phyloP scores from a whole-genome alignment of 2,113 vertebrate species.

The sheep (Ovis aries) region ARS-UI_Ramb_v3.0 NC_056066.1:54672501-54673000 shows the following conservation, averaged over 20 bases:
- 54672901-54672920: background rate
- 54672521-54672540: background rate
- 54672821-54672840: background rate
- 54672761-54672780: background rate
- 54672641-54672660: background rate
- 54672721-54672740: background rate
- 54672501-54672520: background rate
- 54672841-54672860: background rate
- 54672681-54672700: background rate
- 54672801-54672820: background rate
- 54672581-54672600: too few species aligned
- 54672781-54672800: background rate
- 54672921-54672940: background rate
- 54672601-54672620: accelerated
- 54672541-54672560: background rate
- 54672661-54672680: background rate
- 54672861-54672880: too few species aligned
- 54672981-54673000: background rate
- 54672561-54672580: accelerated
- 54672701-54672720: background rate
- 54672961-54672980: background rate
- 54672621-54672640: background rate
- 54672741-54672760: background rate
- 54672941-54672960: background rate
- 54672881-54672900: background rate